Base-by-base conservation (phyloP, 2,797 vertebrate genomes). In the Pogonophryne albipinna region DNA sequence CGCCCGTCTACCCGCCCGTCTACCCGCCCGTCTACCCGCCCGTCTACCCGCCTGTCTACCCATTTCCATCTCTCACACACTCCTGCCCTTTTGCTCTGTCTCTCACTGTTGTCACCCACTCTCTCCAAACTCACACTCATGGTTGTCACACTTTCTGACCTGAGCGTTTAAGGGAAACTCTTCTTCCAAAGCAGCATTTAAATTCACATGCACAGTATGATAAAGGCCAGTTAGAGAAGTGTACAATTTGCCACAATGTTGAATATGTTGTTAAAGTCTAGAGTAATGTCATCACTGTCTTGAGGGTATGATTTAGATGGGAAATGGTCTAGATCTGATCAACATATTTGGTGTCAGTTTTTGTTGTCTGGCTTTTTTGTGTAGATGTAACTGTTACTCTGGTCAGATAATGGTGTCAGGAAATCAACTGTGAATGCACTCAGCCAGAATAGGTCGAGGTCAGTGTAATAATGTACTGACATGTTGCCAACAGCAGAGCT, bases 21-120 rank as follows among this genome's bases (percentile, higher is more conserved):
- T 78, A 78, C 82, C 79, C 68, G 62, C 71, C 67, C 53, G 38
- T 71, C 82, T 78, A 76, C 82, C 57, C 64, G 62, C 71, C 67
- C 53, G 38, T 71, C 82, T 78, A 76, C 82, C 79, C 64, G 62
- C 71, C 67, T 51, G 38, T 71, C 82, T 78, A 78, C 82, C 79
- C 68, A 41, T 85, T 86, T 83, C 68, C 19, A 71, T 80, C 78
- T 68, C 58, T 82, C 63, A 15, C 76, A 55, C 65, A 56, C 51
- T 44, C 55, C 47, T 75, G 57, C 53, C 64, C 78, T 81, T 61
- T 74, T 57, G 42, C 23, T 59, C 53, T 34, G 14, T 56, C 52
- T 38, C 34, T 38, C 34, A 38, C 34, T 38, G 34, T 38, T 4
- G 27, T 71, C 77, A 14, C 82, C 61, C 73, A 73, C 78, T 66